Evolutionary conservation across 30 jellyfish, hydroid and myxozoan genomes (phyloP).

Genomic region (Chrysaora quinquecirrha): DNA sequence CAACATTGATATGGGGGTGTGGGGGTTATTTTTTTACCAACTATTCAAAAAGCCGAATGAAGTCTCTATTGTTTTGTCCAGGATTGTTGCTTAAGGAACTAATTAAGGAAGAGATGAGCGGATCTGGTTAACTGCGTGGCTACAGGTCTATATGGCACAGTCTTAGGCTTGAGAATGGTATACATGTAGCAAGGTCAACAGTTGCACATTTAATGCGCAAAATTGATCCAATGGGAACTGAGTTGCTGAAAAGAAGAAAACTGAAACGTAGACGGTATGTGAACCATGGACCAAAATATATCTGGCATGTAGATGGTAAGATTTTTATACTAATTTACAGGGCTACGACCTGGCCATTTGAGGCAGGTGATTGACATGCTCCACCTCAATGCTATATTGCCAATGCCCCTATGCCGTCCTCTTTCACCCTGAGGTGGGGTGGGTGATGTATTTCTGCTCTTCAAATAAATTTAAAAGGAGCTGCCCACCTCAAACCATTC

Average conservation of each 20-base stretch:
- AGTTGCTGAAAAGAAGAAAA: not conserved
- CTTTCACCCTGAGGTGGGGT: too few relatives aligned
- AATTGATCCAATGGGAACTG: not conserved
- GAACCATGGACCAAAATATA: slow-evolving; percentile 52
- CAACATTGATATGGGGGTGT: too few relatives aligned
- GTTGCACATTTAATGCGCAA: not conserved
- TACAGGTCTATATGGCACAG: slow-evolving; percentile 29
- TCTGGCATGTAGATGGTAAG: slow-evolving; percentile 63
- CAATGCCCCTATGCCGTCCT: too few relatives aligned
- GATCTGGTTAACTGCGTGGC: slow-evolving; percentile 35
- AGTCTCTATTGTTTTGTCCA: too few relatives aligned
- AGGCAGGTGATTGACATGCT: too few relatives aligned
- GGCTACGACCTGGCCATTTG: not conserved
- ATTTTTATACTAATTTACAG: not conserved
- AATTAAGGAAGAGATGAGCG: slow-evolving; percentile 36
- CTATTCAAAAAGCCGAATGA: too few relatives aligned
- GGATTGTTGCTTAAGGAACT: not conserved
- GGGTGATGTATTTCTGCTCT: too few relatives aligned
- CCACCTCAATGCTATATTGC: too few relatives aligned
- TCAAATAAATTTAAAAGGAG: too few relatives aligned
- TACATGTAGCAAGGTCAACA: not conserved
- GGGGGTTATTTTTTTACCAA: too few relatives aligned
- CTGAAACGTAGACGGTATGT: slow-evolving; percentile 37
- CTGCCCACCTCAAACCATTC: too few relatives aligned
- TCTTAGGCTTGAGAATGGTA: not conserved